These are phyloP conservation scores for Parus major DNA, from an alignment of 2,113 vertebrate species.

Conservation along the genomic window DNA sequence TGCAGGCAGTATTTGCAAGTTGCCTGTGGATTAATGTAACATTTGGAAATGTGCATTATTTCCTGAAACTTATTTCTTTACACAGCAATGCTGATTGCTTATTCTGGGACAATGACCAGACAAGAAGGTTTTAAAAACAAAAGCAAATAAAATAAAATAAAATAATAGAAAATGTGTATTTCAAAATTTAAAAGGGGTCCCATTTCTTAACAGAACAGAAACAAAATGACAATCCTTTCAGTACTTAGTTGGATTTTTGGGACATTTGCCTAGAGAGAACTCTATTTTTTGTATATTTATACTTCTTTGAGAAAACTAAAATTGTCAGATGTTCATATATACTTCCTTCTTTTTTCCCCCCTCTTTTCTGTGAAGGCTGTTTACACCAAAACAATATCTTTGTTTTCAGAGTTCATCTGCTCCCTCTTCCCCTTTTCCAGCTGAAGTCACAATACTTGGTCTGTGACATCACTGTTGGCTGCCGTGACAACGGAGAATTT, in stretches of 20 bases:
- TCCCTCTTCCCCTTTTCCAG: not conserved
- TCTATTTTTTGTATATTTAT: not conserved
- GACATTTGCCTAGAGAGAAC: not conserved
- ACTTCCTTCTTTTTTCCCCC: not conserved
- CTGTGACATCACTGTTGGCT: conserved; percentile 32
- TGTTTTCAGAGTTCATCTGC: conserved; percentile 9
- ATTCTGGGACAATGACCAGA: not conserved
- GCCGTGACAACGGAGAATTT: not conserved
- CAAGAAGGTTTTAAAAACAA: not conserved
- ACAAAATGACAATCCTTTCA: not conserved
- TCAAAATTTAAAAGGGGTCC: not conserved
- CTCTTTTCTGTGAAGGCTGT: not conserved
- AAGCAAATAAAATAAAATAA: not conserved
- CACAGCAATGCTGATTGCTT: not conserved
- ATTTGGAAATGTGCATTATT: not conserved
- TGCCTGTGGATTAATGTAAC: conserved; percentile 29
- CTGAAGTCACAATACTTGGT: not conserved
- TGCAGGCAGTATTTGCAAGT: not conserved
- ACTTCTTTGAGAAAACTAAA: not conserved
- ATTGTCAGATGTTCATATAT: not conserved
- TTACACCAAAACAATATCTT: conserved; percentile 21
- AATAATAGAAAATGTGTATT: not conserved
- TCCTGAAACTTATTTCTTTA: conserved; percentile 6
- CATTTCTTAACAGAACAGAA: not conserved
- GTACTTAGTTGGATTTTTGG: not conserved